Evolutionary conservation across 2,113 vertebrate species (phyloP).

Genomic region (Brevimyrus niger): DNA sequence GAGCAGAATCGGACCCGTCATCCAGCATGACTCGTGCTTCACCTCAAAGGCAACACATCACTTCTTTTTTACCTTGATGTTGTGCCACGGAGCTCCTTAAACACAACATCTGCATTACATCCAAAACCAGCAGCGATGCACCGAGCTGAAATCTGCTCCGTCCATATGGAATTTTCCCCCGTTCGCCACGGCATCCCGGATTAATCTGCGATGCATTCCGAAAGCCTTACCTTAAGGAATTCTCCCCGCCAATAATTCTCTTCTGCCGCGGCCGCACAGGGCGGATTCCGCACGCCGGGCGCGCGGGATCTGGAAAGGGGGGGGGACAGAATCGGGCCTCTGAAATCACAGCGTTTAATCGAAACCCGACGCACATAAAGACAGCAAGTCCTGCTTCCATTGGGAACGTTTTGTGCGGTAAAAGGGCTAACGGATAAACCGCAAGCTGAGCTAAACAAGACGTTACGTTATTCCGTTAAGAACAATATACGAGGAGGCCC

Average conservation of each 20-base stretch:
- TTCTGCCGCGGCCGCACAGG: constrained; percentile 80
- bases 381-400: not conserved
- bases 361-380: not conserved
- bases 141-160: not conserved
- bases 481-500: constrained; percentile 33
- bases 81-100: not conserved
- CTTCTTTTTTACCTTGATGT: not conserved
- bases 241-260: constrained; percentile 89
- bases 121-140: not conserved
- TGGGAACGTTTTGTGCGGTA: not conserved
- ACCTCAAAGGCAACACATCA: not conserved
- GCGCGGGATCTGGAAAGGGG: constrained; percentile 63
- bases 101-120: not conserved
- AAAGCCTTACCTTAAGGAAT: constrained; percentile 80
- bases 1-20: not conserved
- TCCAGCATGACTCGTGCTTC: not conserved
- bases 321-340: constrained; percentile 31
- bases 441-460: constrained; percentile 27
- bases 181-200: not conserved
- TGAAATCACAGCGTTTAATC: not conserved
- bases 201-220: not conserved
- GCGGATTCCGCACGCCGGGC: constrained; percentile 76
- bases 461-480: constrained; percentile 39
- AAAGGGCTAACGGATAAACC: constrained; percentile 37
- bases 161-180: not conserved